Evolutionary conservation across 2,797 vertebrate species (phyloP), one percentile per base, ranked within the genome.

Genomic region (Astyanax mexicanus): DNA sequence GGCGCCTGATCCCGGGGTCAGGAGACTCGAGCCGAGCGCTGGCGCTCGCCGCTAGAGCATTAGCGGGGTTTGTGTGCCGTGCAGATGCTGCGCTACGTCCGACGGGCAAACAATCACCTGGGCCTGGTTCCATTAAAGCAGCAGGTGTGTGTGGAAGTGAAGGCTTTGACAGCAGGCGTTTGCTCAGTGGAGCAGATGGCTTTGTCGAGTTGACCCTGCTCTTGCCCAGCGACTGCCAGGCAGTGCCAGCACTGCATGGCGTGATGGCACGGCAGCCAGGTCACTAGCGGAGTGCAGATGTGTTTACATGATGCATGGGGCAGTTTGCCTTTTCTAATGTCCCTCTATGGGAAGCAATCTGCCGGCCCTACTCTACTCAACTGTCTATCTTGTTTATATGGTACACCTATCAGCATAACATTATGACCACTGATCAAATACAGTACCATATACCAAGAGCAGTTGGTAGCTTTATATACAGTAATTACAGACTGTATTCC

Each of bases 141-240:
- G 71, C 8, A 58, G 38, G 69, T 66, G 57, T 74, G 64, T 69
- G 42, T 74, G 77, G 27, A 74, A 65, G 77, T 74, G 71, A 79
- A 72, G 77, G 72, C 77, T 49, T 38, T n/a, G 62, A 55, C 55
- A 74, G 71, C 40, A 19, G 57, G 71, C 23, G 13, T 23, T 67
- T 74, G 64, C 72, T 78, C 68, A 37, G 64, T 55, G 68, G 70
- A 55, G 37, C 70, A 74, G 71, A 79, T 79, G 71, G 65, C 70
- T 54, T 51, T 64, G 65, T 64, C 69, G 72, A 25, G 65, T 69
- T 64, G 69, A 74, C 77, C 57, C 71, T 69, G 17, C 66, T 19
- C 69, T 51, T 69, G 57, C 71, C 54, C 60, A 13, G 71, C 66
- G 74, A 79, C 77, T 74, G 54, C 45, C 44, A 32, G 42, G 47